phyloP scores from a whole-genome alignment of 2,888 invertebrate species.

The Tethea ocularis region DNA sequence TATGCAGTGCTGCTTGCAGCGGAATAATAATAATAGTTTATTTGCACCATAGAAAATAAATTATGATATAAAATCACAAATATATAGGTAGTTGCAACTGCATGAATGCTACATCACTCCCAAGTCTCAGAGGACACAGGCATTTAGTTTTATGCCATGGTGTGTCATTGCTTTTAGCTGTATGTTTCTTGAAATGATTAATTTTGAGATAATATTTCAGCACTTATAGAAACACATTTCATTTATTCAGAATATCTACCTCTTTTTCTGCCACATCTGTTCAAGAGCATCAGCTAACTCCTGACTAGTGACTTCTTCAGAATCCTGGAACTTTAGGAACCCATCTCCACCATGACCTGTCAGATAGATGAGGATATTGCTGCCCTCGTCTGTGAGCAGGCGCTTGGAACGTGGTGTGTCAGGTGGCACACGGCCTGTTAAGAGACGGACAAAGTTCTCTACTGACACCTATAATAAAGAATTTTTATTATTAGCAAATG shows the following conservation, averaged over 20 bases:
- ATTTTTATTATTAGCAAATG: no score
- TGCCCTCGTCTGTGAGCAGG: slow-evolving; percentile 96
- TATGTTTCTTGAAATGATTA: no score
- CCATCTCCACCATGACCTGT: slow-evolving; percentile 99
- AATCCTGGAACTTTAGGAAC: slow-evolving; percentile 99
- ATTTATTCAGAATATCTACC: slow-evolving; percentile 87
- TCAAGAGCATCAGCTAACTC: slow-evolving; percentile 99
- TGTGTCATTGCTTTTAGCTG: no score
- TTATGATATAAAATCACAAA: no score
- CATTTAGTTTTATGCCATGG: no score
- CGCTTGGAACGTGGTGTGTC: slow-evolving; percentile 98
- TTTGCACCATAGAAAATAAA: no score
- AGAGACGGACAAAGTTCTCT: slow-evolving; percentile 97
- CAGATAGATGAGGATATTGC: slow-evolving; percentile 97
- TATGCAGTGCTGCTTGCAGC: no score
- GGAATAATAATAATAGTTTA: no score
- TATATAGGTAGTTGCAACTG: no score
- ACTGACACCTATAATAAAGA: slow-evolving; percentile 91
- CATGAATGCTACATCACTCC: no score
- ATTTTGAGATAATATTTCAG: no score
- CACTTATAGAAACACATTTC: neutral
- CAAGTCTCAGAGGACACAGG: no score
- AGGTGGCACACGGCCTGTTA: slow-evolving; percentile 96
- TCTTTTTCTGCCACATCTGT: slow-evolving; percentile 99
- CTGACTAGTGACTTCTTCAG: slow-evolving; percentile 99